Conservation (phyloP, 2,797 vertebrate species). For the Zalophus californianus region DNA sequence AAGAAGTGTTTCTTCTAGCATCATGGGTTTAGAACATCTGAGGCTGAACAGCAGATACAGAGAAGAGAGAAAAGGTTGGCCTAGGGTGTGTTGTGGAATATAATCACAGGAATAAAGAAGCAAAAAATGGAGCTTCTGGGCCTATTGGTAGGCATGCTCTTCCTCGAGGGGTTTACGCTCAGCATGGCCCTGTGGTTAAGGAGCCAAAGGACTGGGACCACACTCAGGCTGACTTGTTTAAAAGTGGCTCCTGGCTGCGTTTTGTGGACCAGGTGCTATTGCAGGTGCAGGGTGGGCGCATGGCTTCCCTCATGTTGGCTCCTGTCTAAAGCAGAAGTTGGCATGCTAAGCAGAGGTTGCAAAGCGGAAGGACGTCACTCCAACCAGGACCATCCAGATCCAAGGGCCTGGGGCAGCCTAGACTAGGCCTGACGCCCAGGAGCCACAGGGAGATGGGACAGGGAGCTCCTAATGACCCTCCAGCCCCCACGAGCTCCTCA, state of each 20-base stretch:
- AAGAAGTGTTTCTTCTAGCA: not conserved
- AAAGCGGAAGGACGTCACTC: accelerated
- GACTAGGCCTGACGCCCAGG: accelerated
- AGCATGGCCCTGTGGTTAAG: accelerated
- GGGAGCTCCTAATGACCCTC: no score
- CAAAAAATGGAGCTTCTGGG: not conserved
- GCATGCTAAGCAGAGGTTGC: accelerated
- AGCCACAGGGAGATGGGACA: accelerated
- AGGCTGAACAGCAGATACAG: not conserved
- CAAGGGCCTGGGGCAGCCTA: not conserved
- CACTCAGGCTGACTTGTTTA: not conserved
- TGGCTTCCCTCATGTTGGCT: accelerated
- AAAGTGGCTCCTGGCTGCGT: not conserved
- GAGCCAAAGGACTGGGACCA: not conserved
- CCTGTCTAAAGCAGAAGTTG: not conserved
- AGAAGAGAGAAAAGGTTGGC: not conserved
- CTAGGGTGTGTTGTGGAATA: accelerated
- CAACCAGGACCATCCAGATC: not conserved
- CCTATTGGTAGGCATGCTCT: accelerated
- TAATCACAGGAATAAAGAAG: not conserved
- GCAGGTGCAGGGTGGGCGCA: accelerated
- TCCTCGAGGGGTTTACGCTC: not conserved
- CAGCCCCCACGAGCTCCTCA: not conserved
- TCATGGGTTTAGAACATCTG: not conserved
- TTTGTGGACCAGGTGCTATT: not conserved